These are phyloP conservation scores for Electrophaes corylata DNA, from an alignment of 2,888 invertebrate genomes.

Conservation along the genomic window DNA sequence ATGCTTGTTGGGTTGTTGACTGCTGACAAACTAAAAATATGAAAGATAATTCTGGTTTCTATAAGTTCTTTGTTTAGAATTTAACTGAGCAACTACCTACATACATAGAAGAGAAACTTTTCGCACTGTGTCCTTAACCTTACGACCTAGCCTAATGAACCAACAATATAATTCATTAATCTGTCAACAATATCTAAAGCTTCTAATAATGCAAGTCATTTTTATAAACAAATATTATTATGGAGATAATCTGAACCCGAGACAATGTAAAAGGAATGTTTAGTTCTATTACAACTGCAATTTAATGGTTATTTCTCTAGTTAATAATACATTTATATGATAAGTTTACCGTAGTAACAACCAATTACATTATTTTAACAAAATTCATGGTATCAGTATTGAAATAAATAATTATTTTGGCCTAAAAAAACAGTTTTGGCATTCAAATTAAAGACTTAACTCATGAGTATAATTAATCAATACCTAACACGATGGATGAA, in stretches of 20 bases:
- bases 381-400: slow-evolving; percentile 41
- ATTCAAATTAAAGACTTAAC: slow-evolving; percentile 66
- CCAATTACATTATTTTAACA: slow-evolving; percentile 41
- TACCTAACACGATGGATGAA: slow-evolving; percentile 62
- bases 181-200: slow-evolving; percentile 58
- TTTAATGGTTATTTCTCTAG: slow-evolving; percentile 22
- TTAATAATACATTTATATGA: slow-evolving; percentile 28
- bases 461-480: slow-evolving; percentile 70
- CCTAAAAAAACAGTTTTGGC: slow-evolving; percentile 70
- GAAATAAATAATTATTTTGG: slow-evolving; percentile 66
- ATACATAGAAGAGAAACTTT: slow-evolving; percentile 29
- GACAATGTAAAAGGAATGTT: slow-evolving; percentile 57
- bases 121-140: slow-evolving; percentile 48
- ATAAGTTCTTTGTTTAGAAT: slow-evolving; percentile 11
- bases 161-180: slow-evolving; percentile 54
- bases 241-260: slow-evolving; percentile 38
- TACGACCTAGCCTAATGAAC: slow-evolving; percentile 55
- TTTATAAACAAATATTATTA: slow-evolving; percentile 29
- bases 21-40: neutral
- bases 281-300: slow-evolving; percentile 34
- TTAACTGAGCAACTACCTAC: slow-evolving; percentile 24
- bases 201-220: slow-evolving; percentile 54
- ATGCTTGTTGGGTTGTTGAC: slow-evolving; percentile 11
- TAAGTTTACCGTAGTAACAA: slow-evolving; percentile 26
- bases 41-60: neutral